Conservation (phyloP, 2,888 invertebrate genomes). For the Drosophila barbarae region DNA sequence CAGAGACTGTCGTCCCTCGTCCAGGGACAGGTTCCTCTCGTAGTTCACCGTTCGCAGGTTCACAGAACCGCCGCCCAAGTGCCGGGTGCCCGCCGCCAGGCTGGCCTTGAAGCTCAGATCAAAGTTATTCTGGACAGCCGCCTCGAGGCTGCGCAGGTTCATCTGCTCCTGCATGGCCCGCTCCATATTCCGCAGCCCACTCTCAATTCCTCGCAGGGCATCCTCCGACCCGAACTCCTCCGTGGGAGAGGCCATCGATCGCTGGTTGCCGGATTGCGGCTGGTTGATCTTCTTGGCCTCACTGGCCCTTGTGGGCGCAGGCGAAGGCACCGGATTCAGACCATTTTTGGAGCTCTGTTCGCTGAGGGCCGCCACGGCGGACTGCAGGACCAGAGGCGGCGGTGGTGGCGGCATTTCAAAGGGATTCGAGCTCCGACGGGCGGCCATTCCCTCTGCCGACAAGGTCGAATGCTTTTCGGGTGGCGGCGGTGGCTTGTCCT, state of each 20-base stretch:
- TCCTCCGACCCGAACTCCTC: conserved; percentile 80
- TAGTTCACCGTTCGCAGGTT: conserved; percentile 69
- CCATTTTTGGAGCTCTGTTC: conserved; percentile 67
- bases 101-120: conserved; percentile 75
- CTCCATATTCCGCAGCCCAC: conserved; percentile 80
- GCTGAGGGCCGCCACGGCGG: conserved; percentile 63
- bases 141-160: conserved; percentile 78
- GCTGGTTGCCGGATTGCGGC: not conserved
- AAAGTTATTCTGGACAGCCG: conserved; percentile 72
- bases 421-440: conserved; percentile 76
- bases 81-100: conserved; percentile 59
- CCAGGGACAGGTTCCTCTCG: conserved; percentile 77
- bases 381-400: conserved; percentile 63
- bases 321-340: conserved; percentile 68
- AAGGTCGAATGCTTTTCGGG: conserved; percentile 72
- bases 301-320: conserved; percentile 74
- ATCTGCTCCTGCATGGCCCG: conserved; percentile 80
- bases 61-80: conserved; percentile 63
- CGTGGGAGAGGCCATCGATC: conserved; percentile 66
- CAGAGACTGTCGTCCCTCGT: conserved; percentile 73
- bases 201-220: conserved; percentile 79
- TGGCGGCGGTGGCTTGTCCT: conserved; percentile 74
- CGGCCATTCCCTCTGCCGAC: conserved; percentile 63
- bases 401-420: conserved; percentile 76
- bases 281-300: conserved; percentile 70